Conservation (phyloP, 2,888 invertebrate species). For the Tachina lurida region DNA sequence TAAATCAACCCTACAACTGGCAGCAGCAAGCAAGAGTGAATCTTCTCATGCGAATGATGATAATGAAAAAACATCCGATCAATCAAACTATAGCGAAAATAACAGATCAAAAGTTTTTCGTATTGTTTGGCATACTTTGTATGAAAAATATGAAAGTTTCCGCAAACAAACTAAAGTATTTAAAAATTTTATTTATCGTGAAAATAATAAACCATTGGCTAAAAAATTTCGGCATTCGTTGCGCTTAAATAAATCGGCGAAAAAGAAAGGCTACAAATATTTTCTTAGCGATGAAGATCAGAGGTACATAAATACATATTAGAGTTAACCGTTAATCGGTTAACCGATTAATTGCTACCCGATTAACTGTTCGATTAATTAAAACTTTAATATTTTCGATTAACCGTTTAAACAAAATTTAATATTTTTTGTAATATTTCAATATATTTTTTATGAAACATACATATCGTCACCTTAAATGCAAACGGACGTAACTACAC, state of each 20-base stretch:
- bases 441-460: too few species aligned
- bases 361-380: too few species aligned
- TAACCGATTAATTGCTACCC: too few species aligned
- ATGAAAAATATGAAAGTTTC: constrained; percentile 75
- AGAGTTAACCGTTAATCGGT: too few species aligned
- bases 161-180: constrained; percentile 69
- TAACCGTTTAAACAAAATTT: too few species aligned
- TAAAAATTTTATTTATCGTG: constrained; percentile 73
- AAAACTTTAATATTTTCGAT: too few species aligned
- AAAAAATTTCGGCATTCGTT: constrained; percentile 78
- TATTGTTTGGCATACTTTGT: constrained; percentile 76
- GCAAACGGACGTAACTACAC: too few species aligned
- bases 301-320: constrained; percentile 75
- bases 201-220: constrained; percentile 77
- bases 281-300: constrained; percentile 78
- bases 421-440: too few species aligned
- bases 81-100: constrained; percentile 28
- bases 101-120: constrained; percentile 72
- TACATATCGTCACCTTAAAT: too few species aligned
- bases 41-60: constrained; percentile 21
- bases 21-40: constrained; percentile 25
- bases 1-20: constrained; percentile 63
- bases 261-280: constrained; percentile 77
- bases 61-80: constrained; percentile 9
- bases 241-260: constrained; percentile 78